Base-by-base conservation (phyloP, 2,888 invertebrate species). In the Crocallis elinguaria region DNA sequence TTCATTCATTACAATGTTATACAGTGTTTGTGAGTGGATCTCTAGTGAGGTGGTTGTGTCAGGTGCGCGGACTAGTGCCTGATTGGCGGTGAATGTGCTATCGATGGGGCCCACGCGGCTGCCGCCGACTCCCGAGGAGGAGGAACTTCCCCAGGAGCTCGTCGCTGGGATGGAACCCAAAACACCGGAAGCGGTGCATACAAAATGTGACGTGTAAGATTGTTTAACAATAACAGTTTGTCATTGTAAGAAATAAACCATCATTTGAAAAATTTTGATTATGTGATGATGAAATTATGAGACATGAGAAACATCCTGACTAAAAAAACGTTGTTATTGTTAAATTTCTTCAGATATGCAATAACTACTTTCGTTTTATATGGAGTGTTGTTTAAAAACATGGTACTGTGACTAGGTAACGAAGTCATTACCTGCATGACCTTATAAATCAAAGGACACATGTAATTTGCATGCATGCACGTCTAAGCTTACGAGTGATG, bases 31-130 rank as follows among this genome's bases (percentile, higher is more conserved):
- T 77, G 76, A 74, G 73, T 75, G 75, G 74, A 64, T 66, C 60
- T 62, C 57, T 67, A 74, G 77, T 66, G 67, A 70, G 55, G 65
- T 66, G 66, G 71, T 72, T 69, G 74, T 77, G 72, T 71, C 65
- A 54, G 71, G 69, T 67, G 70, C 66, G 69, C 62, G 80, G 82
- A 86, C 85, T 86, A 85, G 83, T 77, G 76, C 69, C 63, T 84
- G 74, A 82, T 67, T 68, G 57, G 45, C 45, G 64, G 71, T 74
- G 67, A 61, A 64, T 69, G 73, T 77, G 73, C 53, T 60, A 58
- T 66, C 62, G 57, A 91, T 91, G 90, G 90, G 90, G 63, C 89
- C 79, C 62, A 88, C 86, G 67, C 84, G 89, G 73, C 69, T 89
- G 55, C 86, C 88, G 41, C 75, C 82, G 50, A 88, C 89, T 36